A percentile compares a stretch with the other conserved stretches of the same genome.
Evolutionary conservation across 2,888 invertebrate genomes (phyloP).

Genomic region (Brachynemurus nebulosus): DNA sequence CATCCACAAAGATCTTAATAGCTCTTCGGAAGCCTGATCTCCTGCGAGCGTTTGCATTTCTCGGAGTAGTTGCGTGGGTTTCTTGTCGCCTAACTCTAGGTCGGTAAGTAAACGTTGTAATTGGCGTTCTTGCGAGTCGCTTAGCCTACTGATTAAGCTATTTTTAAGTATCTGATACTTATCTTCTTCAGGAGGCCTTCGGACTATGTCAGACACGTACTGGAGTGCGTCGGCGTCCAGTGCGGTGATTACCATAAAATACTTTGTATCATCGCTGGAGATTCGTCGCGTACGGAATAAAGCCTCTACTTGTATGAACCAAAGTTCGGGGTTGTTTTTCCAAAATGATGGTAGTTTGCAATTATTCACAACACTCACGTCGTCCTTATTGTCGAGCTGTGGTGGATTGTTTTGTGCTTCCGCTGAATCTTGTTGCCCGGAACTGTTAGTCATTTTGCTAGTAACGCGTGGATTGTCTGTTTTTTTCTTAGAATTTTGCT

Average conservation of each 20-base stretch:
- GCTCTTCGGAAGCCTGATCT: constrained; percentile 10
- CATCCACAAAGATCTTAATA: constrained; percentile 14
- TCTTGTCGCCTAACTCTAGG: constrained; percentile 15
- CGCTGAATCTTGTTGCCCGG: no score
- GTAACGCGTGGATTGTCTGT: no score
- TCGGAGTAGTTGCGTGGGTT: constrained; percentile 16
- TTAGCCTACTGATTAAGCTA: constrained; percentile 12
- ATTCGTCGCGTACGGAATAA: constrained; percentile 13
- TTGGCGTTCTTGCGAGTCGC: constrained; percentile 14
- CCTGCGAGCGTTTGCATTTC: constrained; percentile 15
- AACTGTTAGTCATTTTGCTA: no score
- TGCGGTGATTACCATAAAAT: constrained; percentile 11
- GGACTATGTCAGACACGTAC: constrained; percentile 15
- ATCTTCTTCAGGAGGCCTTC: constrained; percentile 10
- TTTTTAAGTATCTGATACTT: constrained; percentile 14
- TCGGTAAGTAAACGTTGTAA: constrained; percentile 13
- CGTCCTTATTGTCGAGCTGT: no score
- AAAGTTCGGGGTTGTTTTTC: no score
- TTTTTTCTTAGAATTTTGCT: no score
- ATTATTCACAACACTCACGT: no score
- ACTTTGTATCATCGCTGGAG: constrained; percentile 13
- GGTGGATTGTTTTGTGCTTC: no score
- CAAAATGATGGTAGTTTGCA: constrained; percentile 16
- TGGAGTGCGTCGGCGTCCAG: constrained; percentile 13
- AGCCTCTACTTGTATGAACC: no score